Percentiles rank a stretch among this genome's conserved stretches.
phyloP scores from a whole-genome alignment of 2,888 invertebrate genomes.

The Nineta flava region DNA sequence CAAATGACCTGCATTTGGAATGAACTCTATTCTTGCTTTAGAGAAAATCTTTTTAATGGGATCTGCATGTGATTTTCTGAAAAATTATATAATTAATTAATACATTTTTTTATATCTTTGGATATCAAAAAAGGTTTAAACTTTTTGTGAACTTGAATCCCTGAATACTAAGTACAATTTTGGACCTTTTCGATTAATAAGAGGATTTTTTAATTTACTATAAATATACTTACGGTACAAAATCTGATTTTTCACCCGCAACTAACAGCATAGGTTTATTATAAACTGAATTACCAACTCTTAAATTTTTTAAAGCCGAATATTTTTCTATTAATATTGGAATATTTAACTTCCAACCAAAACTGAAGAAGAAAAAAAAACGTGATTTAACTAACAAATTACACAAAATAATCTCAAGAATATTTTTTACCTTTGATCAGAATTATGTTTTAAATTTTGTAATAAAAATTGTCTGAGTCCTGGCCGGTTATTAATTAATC shows the following conservation, averaged over 20 bases:
- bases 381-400: no score
- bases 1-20: conserved; percentile 82
- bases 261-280: conserved; percentile 67
- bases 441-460: no score
- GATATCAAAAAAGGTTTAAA: no score
- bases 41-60: conserved; percentile 58
- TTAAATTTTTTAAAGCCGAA: conserved; percentile 28
- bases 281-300: conserved; percentile 31
- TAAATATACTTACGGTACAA: conserved; percentile 45
- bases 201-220: no score
- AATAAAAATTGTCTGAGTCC: no score
- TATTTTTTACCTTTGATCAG: no score
- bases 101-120: background rate
- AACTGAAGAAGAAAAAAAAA: no score
- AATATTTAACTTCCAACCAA: conserved; percentile 43
- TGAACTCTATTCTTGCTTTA: conserved; percentile 45
- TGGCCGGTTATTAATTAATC: no score
- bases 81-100: conserved; percentile 21
- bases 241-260: conserved; percentile 69
- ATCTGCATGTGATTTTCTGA: conserved; percentile 36
- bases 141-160: no score
- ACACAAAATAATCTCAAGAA: no score
- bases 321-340: conserved; percentile 30
- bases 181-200: no score
- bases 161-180: no score